Evolutionary conservation across 2,113 vertebrate genomes (phyloP).

Genomic region (Cyphomyrus plagiostoma): DNA sequence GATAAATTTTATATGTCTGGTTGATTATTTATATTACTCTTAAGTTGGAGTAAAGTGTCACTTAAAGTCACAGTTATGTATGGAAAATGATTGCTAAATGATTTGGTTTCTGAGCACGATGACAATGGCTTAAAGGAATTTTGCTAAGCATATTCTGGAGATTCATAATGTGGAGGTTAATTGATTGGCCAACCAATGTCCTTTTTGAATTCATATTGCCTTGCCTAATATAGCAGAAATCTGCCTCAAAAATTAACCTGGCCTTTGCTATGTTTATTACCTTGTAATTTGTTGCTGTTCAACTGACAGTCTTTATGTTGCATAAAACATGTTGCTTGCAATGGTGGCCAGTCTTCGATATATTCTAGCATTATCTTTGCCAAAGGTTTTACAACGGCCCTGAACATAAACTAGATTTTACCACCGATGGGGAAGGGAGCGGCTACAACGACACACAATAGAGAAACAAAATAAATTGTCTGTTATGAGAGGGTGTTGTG

Average conservation of each 20-base stretch:
- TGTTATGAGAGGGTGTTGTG: neutral
- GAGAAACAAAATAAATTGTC: neutral
- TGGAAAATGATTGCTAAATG: neutral
- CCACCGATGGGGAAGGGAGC: neutral
- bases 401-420: slow-evolving; percentile 3
- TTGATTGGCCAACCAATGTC: neutral
- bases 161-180: neutral
- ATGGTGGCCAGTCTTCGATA: neutral
- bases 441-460: neutral
- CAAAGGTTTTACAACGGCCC: neutral
- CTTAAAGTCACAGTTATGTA: neutral
- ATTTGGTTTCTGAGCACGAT: neutral
- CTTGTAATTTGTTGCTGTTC: neutral
- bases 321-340: neutral
- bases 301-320: neutral
- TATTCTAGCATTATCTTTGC: neutral
- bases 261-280: neutral
- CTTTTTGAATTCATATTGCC: neutral
- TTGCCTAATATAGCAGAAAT: neutral
- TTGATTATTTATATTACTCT: neutral
- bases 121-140: neutral
- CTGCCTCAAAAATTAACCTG: neutral
- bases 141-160: neutral
- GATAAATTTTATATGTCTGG: neutral
- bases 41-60: neutral